Evolutionary conservation across 1,140 invertebrate species (phyloP).

Genomic region (Bactericera cockerelli): DNA sequence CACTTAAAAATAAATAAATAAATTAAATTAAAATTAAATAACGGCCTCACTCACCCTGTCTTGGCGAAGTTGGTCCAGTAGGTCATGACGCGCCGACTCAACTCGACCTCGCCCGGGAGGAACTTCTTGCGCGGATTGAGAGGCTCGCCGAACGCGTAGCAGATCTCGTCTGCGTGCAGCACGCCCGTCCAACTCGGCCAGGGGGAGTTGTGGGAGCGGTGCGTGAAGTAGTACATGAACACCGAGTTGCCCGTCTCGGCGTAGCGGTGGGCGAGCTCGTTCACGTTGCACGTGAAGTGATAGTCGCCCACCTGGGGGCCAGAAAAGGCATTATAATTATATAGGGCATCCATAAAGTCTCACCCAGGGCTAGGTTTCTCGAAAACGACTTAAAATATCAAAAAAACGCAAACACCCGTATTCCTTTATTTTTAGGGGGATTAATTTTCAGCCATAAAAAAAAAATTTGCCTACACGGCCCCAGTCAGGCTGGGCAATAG

Average conservation of each 20-base stretch:
- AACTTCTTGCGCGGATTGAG: constrained; percentile 64
- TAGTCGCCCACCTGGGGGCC: constrained; percentile 61
- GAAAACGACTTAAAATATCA: no score
- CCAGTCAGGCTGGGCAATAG: no score
- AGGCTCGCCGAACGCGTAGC: constrained; percentile 85
- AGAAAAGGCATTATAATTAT: background rate
- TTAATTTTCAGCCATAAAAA: no score
- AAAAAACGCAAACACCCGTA: no score
- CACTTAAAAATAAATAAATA: no score
- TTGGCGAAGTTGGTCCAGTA: constrained; percentile 94
- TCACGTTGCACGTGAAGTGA: constrained; percentile 89
- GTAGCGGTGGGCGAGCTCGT: constrained; percentile 76
- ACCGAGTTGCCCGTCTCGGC: constrained; percentile 75
- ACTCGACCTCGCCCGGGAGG: constrained; percentile 55
- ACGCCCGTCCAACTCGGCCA: constrained; percentile 95
- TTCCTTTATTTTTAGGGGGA: no score
- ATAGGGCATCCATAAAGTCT: no score
- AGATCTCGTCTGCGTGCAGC: constrained; percentile 92
- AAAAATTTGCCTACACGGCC: no score
- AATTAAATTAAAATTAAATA: no score
- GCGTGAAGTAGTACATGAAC: constrained; percentile 90
- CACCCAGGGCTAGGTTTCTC: no score
- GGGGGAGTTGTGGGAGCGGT: constrained; percentile 64
- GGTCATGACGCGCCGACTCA: constrained; percentile 75
- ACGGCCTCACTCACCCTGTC: constrained; percentile 63